Conservation (phyloP, 2,888 invertebrate species). For the Campoplex nolae region DNA sequence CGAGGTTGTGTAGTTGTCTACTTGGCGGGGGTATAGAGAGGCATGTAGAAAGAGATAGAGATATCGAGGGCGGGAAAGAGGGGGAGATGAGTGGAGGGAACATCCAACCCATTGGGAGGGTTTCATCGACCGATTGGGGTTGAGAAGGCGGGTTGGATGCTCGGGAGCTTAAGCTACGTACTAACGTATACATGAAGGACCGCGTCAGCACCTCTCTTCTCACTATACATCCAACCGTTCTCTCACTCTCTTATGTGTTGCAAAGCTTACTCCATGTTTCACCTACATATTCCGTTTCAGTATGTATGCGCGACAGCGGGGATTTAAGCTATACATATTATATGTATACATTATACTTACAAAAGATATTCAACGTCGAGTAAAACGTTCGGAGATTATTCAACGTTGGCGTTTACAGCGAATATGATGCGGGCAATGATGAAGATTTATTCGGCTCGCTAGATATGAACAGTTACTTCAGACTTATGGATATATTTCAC, state of each 20-base stretch:
- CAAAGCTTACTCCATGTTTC: slow-evolving; percentile 76
- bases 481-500: neutral
- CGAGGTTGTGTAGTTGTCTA: slow-evolving; percentile 7
- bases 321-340: slow-evolving; percentile 3
- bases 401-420: neutral
- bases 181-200: slow-evolving; percentile 71
- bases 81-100: slow-evolving; percentile 60
- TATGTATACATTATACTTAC: slow-evolving; percentile 10
- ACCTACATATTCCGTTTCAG: slow-evolving; percentile 76
- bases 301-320: slow-evolving; percentile 25
- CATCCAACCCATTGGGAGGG: slow-evolving; percentile 78
- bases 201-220: slow-evolving; percentile 82
- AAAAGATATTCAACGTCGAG: slow-evolving; percentile 4
- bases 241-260: slow-evolving; percentile 44
- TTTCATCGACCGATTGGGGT: slow-evolving; percentile 82
- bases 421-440: neutral
- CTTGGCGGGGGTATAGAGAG: neutral
- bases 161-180: slow-evolving; percentile 78
- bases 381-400: neutral
- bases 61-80: slow-evolving; percentile 22
- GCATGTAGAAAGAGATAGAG: neutral
- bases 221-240: slow-evolving; percentile 36
- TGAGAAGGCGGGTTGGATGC: slow-evolving; percentile 48
- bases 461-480: neutral
- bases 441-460: neutral